Conservation (phyloP, 2,113 vertebrate genomes). For the Callocephalon fimbriatum region DNA sequence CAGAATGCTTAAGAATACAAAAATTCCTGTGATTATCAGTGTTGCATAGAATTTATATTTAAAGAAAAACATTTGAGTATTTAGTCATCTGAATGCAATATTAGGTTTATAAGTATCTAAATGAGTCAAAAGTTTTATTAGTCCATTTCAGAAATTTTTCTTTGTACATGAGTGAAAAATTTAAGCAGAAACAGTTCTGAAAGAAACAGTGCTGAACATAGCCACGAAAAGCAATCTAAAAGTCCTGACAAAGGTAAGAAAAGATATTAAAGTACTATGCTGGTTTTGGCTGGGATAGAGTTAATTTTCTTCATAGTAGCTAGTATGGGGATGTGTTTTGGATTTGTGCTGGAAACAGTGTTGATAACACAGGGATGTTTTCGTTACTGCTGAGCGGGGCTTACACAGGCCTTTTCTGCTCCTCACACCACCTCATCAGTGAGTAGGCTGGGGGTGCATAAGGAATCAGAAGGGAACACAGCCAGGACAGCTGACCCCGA, state of each 20-base stretch:
- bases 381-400: neutral
- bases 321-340: neutral
- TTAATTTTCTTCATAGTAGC: neutral
- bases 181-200: neutral
- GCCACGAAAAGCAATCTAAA: slow-evolving; percentile 22
- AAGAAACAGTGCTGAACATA: neutral
- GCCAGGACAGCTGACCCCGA: neutral
- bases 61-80: neutral
- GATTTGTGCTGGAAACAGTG: neutral
- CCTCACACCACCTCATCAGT: neutral
- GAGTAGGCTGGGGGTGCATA: neutral
- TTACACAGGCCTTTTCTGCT: neutral
- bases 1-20: neutral
- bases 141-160: slow-evolving; percentile 1
- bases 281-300: neutral
- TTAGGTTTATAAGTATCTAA: slow-evolving; percentile 29
- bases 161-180: slow-evolving; percentile 11
- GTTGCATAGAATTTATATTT: neutral
- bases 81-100: neutral
- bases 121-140: slow-evolving; percentile 1
- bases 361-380: neutral
- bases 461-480: neutral
- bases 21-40: neutral
- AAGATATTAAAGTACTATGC: neutral
- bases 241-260: neutral